Conservation (phyloP, 2,797 vertebrate species). For the Eulemur coronatus region DNA sequence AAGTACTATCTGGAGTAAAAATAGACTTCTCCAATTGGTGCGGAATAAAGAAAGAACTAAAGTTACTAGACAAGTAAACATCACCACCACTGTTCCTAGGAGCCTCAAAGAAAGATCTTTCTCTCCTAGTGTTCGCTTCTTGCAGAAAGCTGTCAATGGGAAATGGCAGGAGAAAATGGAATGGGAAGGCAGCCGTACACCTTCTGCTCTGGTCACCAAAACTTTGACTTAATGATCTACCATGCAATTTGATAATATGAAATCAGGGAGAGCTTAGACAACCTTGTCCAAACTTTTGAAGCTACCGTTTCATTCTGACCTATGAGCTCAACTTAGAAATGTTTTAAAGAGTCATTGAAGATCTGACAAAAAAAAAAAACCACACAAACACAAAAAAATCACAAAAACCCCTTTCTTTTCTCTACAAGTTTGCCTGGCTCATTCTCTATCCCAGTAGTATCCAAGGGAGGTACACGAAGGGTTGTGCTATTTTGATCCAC, state of each 20-base stretch:
- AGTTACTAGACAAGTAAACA: background rate
- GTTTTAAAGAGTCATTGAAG: slow-evolving; percentile 26
- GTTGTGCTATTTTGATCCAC: background rate
- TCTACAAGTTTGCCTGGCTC: background rate
- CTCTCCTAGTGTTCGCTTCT: background rate
- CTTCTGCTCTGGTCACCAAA: slow-evolving; percentile 15
- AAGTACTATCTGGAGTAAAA: slow-evolving; percentile 10
- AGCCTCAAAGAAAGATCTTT: background rate
- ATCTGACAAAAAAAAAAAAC: background rate
- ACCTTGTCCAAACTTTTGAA: background rate
- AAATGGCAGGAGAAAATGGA: slow-evolving; percentile 16
- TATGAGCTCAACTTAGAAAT: slow-evolving; percentile 46
- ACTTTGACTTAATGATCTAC: slow-evolving; percentile 39
- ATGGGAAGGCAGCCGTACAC: background rate
- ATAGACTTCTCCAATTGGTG: background rate
- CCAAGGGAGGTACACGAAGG: background rate
- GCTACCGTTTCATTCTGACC: background rate
- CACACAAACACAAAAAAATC: background rate
- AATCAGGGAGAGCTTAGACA: slow-evolving; percentile 8
- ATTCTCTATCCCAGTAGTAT: background rate
- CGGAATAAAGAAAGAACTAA: slow-evolving; percentile 25
- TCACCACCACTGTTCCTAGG: background rate
- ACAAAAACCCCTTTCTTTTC: background rate
- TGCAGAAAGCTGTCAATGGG: background rate
- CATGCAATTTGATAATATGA: background rate